A percentile compares a stretch with the other conserved stretches of the same genome.
Conservation (phyloP, 2,888 invertebrate genomes). For the Trisateles emortualis region DNA sequence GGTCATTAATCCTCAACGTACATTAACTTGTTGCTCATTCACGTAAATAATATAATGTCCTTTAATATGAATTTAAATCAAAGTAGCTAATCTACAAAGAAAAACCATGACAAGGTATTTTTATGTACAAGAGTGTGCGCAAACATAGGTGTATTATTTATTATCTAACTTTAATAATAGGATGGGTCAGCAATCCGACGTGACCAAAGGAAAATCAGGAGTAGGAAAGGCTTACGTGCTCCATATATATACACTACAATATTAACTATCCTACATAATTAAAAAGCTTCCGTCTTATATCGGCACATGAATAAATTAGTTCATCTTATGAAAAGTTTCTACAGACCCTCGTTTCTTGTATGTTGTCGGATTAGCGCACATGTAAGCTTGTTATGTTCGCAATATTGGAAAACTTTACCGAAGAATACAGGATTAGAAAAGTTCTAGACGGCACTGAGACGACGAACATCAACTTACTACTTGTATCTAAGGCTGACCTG, state of each 20-base stretch:
- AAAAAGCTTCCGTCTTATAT: conserved; percentile 1
- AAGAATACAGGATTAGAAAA: conserved; percentile 78
- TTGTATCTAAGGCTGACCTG: conserved; percentile 24
- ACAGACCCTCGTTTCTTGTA: conserved; percentile 49
- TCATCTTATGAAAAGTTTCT: conserved; percentile 55
- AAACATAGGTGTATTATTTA: too few species aligned
- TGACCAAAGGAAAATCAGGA: not conserved
- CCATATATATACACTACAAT: too few species aligned
- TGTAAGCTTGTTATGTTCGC: conserved; percentile 73
- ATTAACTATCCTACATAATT: not conserved
- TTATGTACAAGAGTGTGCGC: too few species aligned
- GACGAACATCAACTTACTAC: conserved; percentile 55
- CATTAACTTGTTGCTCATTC: not conserved
- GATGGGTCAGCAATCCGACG: too few species aligned
- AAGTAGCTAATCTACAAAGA: not conserved
- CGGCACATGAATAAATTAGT: conserved; percentile 54
- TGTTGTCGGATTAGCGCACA: conserved; percentile 64
- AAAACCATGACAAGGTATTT: too few species aligned
- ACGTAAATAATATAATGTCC: not conserved
- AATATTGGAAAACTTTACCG: conserved; percentile 77
- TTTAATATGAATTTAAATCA: too few species aligned
- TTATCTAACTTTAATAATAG: too few species aligned
- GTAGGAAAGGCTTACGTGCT: too few species aligned
- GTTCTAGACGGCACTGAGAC: conserved; percentile 63
- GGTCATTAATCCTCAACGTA: conserved; percentile 14